Base-by-base conservation (phyloP, 2,797 vertebrate genomes). In the Oreortyx pictus region DNA sequence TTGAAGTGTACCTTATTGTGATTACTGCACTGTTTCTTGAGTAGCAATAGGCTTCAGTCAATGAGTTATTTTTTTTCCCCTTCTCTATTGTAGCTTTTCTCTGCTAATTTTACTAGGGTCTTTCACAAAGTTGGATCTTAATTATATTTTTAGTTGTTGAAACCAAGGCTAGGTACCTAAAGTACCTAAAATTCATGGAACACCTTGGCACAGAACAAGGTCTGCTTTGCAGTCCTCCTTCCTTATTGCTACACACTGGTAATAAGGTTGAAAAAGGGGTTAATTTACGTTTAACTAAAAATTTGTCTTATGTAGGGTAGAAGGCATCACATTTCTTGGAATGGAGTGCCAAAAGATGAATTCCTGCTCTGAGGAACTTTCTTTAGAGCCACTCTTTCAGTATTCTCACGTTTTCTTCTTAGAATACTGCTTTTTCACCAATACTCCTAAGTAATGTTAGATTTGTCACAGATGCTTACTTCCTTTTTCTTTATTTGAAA, bases 251-350 rank as follows among this genome's bases (percentile, higher is more conserved):
- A 9, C 9, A 16, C 17, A 57, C 8, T 1, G 1, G 17, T 47
- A 83, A 85, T 54, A 31, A 25, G 41, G 59, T 39, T 70, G 74
- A 60, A 86, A 74, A 17, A 44, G 37, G 33, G 60, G 25, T 76
- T 80, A 71, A 47, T 81, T 95, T 66, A 86, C n/a, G 23, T 60
- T 35, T 66, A 75, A 89, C 50, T 14, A 66, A 94, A 87, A 93
- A 70, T 82, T 44, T 86, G 44, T 79, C 86, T 76, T 29, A 9
- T 61, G 50, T 67, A 44, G 59, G 41, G 56, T 83, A 49, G 65
- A 93, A 89, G 73, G 71, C 49, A 86, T 94, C 20, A 16, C 3
- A 49, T 92, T 87, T 88, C 90, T 82, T 49, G 66, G 47, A 78
- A 60, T 24, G 15, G 71, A 90, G 80, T 67, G 67, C 75, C 27